Percentiles rank a stretch among this genome's conserved stretches.
Conservation (phyloP, 2,797 vertebrate species). For the Galaxias olidus region DNA sequence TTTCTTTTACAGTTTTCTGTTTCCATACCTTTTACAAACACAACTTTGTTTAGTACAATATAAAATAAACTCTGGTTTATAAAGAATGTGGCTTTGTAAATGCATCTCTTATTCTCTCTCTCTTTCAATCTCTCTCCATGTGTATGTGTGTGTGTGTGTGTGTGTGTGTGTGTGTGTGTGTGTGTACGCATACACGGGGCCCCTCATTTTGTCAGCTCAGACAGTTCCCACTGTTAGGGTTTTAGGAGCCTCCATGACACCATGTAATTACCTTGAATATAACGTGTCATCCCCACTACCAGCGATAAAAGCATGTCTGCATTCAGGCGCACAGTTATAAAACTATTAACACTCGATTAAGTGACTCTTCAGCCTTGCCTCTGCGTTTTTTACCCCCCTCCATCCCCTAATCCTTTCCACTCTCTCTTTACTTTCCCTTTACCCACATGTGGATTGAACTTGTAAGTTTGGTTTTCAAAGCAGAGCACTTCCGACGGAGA, state of each 20-base stretch:
- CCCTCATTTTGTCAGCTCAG: conserved; percentile 6
- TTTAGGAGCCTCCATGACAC: conserved; percentile 57
- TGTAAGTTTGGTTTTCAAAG: conserved; percentile 4
- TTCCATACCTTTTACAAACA: too few relatives aligned
- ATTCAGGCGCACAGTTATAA: neutral
- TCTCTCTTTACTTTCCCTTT: conserved; percentile 38
- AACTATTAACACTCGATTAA: neutral
- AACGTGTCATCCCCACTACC: conserved; percentile 15
- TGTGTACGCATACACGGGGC: neutral
- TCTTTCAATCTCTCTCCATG: neutral
- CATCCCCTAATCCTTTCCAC: conserved; percentile 18
- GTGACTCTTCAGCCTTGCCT: conserved; percentile 52
- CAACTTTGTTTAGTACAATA: too few relatives aligned
- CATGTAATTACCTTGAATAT: conserved; percentile 73
- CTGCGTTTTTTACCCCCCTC: conserved; percentile 20
- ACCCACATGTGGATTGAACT: conserved; percentile 7
- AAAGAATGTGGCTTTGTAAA: too few relatives aligned
- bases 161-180: conserved; percentile 8
- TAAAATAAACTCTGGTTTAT: too few relatives aligned
- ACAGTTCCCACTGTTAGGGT: conserved; percentile 35
- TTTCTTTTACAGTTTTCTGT: too few relatives aligned
- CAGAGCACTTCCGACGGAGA: conserved; percentile 24
- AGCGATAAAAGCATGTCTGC: neutral
- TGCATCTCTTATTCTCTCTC: neutral
- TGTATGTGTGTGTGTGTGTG: conserved; percentile 12